Evolutionary conservation across 2,797 vertebrate species (phyloP), one percentile per base, ranked within the genome.

Genomic region (Gila robusta): DNA sequence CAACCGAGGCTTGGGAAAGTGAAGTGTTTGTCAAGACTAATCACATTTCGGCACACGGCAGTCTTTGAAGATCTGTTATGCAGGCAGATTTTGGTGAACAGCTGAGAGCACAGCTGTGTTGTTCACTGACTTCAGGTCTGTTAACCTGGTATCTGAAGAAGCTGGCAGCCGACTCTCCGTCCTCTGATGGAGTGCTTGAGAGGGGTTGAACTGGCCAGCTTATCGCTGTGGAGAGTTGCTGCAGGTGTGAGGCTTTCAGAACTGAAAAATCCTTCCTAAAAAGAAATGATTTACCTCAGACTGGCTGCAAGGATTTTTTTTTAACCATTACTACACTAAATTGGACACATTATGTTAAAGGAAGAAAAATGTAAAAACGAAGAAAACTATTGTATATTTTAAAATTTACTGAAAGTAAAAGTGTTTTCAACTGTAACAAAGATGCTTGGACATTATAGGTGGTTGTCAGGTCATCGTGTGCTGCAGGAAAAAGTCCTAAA

Each of bases 21-120:
- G 49, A 71, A 72, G 80, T 26, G 47, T 82, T 82, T 82, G 79
- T 81, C 47, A 54, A 56, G 67, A 82, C 23, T 54, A 71, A 71
- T 82, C 80, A 54, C 35, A 54, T 39, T 49, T 82, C 49, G 6
- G 67, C 32, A 82, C 67, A 11, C 14, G 35, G 67, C 66, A 39
- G 32, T 47, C 47, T n/a, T 56, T 82, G 67, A 59, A 82, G 80
- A 23, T 82, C 49, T 71, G 80, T 82, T 82, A 82, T 70, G 32
- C 80, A 72, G n/a, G n/a, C 32, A 82, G 80, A n/a, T 39, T 82
- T 82, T 56, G 49, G 62, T 67, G 79, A 80, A 80, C 79, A 80
- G 79, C 62, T 80, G 62, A 80, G 62, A 67, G 62, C 79, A 80
- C 79, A 80, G 79, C 79, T 80, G 79, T 80, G 59, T 49, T 80